Evolutionary conservation across 1,140 invertebrate genomes (phyloP).

Genomic region (Apis laboriosa): DNA sequence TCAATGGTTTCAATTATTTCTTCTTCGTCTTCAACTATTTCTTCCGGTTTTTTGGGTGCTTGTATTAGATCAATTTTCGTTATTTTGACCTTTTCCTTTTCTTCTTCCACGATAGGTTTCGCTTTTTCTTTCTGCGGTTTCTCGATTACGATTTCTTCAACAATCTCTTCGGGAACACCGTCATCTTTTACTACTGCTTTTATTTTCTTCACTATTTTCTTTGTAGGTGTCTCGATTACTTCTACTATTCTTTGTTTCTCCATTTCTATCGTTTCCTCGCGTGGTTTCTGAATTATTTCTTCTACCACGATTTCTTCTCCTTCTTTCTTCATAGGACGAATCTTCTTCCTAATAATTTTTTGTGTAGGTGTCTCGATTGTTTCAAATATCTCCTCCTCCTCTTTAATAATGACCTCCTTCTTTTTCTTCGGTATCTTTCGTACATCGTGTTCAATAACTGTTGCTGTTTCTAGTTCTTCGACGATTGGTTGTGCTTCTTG

Average conservation of each 20-base stretch:
- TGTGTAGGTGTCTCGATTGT: conserved; percentile 60
- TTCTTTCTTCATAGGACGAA: conserved; percentile 66
- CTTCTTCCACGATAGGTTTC: conserved; percentile 25
- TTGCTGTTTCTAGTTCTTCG: conserved; percentile 66
- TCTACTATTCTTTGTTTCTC: conserved; percentile 59
- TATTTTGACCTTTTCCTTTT: conserved; percentile 20
- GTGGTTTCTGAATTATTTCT: conserved; percentile 52
- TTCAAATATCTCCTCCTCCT: conserved; percentile 71
- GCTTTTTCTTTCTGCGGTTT: conserved; percentile 56
- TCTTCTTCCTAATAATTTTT: conserved; percentile 70
- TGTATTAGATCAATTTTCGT: conserved; percentile 22
- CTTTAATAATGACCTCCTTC: conserved; percentile 59
- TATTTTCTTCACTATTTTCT: conserved; percentile 64
- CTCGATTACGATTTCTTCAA: conserved; percentile 64
- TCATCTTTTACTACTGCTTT: conserved; percentile 62
- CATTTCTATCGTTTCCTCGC: conserved; percentile 40
- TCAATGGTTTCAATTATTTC: conserved; percentile 65
- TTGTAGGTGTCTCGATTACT: conserved; percentile 55
- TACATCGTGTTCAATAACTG: conserved; percentile 70
- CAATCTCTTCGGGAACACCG: conserved; percentile 56
- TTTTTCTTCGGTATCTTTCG: conserved; percentile 58
- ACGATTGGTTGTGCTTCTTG: conserved; percentile 58
- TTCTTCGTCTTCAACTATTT: conserved; percentile 49
- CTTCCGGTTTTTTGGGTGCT: conserved; percentile 56
- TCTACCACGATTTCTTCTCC: conserved; percentile 42